Evolutionary conservation across 2,797 vertebrate genomes (phyloP), one percentile per base, ranked within the genome.

Genomic region (Gymnocypris eckloni): DNA sequence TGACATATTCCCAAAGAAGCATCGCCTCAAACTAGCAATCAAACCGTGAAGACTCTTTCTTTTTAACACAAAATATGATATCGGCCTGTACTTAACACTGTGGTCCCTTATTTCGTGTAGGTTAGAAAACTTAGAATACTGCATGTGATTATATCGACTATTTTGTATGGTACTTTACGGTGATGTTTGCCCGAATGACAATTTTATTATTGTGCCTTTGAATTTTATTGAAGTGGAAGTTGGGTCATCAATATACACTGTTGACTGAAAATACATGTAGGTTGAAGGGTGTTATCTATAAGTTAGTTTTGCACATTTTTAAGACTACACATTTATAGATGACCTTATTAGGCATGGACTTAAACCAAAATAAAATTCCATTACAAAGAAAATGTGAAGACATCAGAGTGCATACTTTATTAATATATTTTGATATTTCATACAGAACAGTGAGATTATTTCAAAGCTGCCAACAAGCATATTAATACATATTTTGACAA

Each of bases 321-420:
- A 22, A 25, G 56, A 61, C 2, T 15, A 48, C 43, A 45, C 41
- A 43, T 43, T 45, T 33, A 33, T 28, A 28, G 56, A 15, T 66
- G 6, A 66, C 13, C 2, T 33, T 5, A 25, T 61, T 20, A 50
- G 22, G 25, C 22, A 75, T 11, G 10, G 16, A 76, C 28, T 41
- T 41, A 37, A 59, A 59, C n/a, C 13, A n/a, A 59, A 59, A 59
- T 33, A 48, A 48, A 48, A 28, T n/a, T 33, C 4, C 22, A 10
- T 37, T 10, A 41, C 3, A 64, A 79, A 39, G 50, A 73, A 45
- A 61, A 9, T 2, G n/a, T 59, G 6, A 77, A 18, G 4, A 66
- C 20, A 69, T 64, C 5, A 16, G n/a, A 64, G 43, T 84, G 77
- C 76, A 86, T 81, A 66, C 72, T 89, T 90, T 87, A 88, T 86